Base-by-base conservation (phyloP, 2,797 vertebrate species). In the Aphelocoma californica region DNA sequence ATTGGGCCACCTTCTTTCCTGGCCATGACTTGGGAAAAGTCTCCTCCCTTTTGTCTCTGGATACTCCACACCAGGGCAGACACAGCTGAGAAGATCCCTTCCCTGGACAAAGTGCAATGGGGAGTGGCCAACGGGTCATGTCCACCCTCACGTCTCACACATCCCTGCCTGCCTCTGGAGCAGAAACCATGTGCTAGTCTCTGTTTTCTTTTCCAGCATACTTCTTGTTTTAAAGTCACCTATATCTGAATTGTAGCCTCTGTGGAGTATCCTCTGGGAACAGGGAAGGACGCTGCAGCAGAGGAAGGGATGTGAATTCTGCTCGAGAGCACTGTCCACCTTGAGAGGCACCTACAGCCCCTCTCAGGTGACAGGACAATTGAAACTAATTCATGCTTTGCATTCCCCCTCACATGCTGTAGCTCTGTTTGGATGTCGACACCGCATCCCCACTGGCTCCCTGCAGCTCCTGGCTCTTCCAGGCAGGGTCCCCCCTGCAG, bases 91-190 rank as follows among this genome's bases (percentile, higher is more conserved):
- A 64, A 48, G 67, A 32, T 25, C 25, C 15, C 9, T 40, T 42
- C 8, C 42, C 17, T 17, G 13, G 18, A 29, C 3, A 5, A 71
- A 34, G 34, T 0, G 1, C 62, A 51, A 7, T 12, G 21, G 44
- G 72, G 24, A 57, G 21, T 26, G 72, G 40, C 28, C 1, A 3
- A 69, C 7, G 4, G 21, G 12, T 23, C 0, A 0, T 12, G 50
- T 17, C 29, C 0, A 1, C 50, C 70, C 12, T 71, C 61, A 32
- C 1, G 13, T 56, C 8, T 5, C 60, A 40, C 0, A 0, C 0
- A 0, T 9, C 36, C 32, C 28, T 2, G 0, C 29, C 54, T 75
- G 44, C 10, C 12, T 50, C 16, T 50, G 47, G 31, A 79, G 36
- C 36, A 82, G 58, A 82, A 79, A 51, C 18, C 24, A 36, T 14